Evolutionary conservation across 2,888 invertebrate genomes (phyloP).

Genomic region (Drosophila koepferae): DNA sequence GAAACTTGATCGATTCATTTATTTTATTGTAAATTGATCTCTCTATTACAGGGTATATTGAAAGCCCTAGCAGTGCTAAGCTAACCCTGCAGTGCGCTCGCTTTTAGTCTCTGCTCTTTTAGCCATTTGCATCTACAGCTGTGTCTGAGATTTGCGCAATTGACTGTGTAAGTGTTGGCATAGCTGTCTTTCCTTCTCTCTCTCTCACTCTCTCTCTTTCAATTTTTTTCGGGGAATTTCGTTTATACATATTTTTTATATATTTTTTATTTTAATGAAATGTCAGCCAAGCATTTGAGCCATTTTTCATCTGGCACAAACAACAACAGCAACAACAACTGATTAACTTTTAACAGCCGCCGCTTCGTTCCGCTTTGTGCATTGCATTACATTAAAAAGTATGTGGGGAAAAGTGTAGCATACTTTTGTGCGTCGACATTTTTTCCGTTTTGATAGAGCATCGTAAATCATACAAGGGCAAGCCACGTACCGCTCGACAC

Average conservation of each 20-base stretch:
- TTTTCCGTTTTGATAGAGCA: constrained; percentile 64
- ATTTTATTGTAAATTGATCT: neutral
- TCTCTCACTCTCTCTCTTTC: neutral
- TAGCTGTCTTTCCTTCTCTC: constrained; percentile 30
- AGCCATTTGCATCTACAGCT: constrained; percentile 65
- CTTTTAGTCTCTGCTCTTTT: constrained; percentile 4
- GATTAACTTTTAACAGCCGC: constrained; percentile 77
- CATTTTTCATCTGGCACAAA: constrained; percentile 70
- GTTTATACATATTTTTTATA: constrained; percentile 4
- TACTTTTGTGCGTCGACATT: constrained; percentile 66
- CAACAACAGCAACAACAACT: constrained; percentile 55
- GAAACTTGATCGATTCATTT: too few species aligned
- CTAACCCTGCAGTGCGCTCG: neutral
- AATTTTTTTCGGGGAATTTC: constrained; percentile 33
- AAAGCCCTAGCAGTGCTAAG: neutral
- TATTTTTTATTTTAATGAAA: constrained; percentile 69
- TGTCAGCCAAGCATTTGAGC: constrained; percentile 65
- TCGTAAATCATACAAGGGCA: constrained; percentile 67
- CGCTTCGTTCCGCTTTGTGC: constrained; percentile 59
- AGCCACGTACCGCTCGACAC: constrained; percentile 8
- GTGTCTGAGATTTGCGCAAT: constrained; percentile 75
- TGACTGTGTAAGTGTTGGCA: constrained; percentile 77
- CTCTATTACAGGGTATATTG: constrained; percentile 20
- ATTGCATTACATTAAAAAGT: constrained; percentile 62
- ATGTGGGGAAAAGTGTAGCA: constrained; percentile 41